Percentiles rank a stretch among this genome's conserved stretches.
Conservation (phyloP, 2,888 invertebrate genomes). For the Drosophila sordidapex region DNA sequence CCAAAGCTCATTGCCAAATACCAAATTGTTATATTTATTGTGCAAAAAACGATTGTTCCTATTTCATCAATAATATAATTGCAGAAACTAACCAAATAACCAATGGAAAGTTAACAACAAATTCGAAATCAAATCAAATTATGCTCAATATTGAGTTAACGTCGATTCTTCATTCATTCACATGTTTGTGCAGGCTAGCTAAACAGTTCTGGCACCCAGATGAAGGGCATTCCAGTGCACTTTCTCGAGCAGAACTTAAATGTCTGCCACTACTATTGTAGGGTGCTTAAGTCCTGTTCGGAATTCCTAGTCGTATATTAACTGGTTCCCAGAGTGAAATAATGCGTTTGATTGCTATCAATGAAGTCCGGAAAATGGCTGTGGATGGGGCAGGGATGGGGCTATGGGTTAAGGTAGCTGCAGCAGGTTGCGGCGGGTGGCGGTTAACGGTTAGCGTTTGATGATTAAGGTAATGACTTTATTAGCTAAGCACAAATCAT, state of each 20-base stretch:
- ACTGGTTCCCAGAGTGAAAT: constrained; percentile 33
- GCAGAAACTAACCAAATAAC: not conserved
- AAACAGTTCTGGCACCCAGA: not conserved
- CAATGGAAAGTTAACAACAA: not conserved
- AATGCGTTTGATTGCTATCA: constrained; percentile 50
- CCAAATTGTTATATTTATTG: too few species aligned
- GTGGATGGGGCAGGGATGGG: constrained; percentile 8
- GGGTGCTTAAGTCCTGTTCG: constrained; percentile 6
- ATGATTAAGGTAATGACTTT: constrained; percentile 69
- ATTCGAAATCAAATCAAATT: not conserved
- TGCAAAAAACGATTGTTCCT: not conserved
- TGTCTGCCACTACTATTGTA: constrained; percentile 8
- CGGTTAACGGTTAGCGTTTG: not conserved
- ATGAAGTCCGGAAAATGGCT: constrained; percentile 5
- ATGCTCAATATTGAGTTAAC: not conserved
- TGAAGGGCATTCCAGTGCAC: not conserved
- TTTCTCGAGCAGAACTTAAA: not conserved
- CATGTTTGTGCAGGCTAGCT: not conserved
- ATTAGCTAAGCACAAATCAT: constrained; percentile 70
- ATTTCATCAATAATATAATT: not conserved
- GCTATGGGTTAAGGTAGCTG: not conserved
- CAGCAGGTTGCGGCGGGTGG: not conserved
- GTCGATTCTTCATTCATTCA: not conserved
- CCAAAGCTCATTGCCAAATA: not conserved
- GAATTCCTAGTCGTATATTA: constrained; percentile 8